Conservation (phyloP, 2,797 vertebrate species). For the Danio jaintianensis region DNA sequence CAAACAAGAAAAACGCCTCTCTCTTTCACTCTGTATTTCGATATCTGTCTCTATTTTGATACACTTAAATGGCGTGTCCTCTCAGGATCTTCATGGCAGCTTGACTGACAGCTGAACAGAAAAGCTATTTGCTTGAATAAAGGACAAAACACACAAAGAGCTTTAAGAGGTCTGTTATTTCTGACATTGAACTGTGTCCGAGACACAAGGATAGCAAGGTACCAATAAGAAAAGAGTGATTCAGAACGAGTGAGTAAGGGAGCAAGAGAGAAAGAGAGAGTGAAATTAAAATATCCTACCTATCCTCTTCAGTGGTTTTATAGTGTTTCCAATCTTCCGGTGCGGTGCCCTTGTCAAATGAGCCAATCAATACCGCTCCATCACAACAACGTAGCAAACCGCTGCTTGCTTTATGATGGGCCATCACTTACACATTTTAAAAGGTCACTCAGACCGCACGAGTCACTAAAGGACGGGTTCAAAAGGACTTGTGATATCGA, state of each 20-base stretch:
- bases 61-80: constrained; percentile 35
- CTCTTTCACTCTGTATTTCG: constrained; percentile 2
- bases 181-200: constrained; percentile 14
- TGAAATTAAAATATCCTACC: constrained; percentile 34
- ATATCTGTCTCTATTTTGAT: constrained; percentile 32
- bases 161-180: constrained; percentile 40
- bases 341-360: constrained; percentile 70
- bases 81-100: constrained; percentile 31
- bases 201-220: constrained; percentile 27
- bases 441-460: constrained; percentile 75
- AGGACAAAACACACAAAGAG: constrained; percentile 42
- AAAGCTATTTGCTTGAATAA: constrained; percentile 51
- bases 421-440: constrained; percentile 75
- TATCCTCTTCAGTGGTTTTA: constrained; percentile 34
- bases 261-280: background rate
- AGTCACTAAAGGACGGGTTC: constrained; percentile 57
- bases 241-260: background rate
- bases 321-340: constrained; percentile 4
- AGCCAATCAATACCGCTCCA: constrained; percentile 68
- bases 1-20: background rate
- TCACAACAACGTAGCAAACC: constrained; percentile 65
- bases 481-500: constrained; percentile 22
- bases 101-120: constrained; percentile 48
- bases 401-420: constrained; percentile 73
- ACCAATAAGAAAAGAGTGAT: constrained; percentile 13